A percentile compares a stretch with the other conserved stretches of the same genome.
These are phyloP conservation scores for Vidua macroura DNA, from an alignment of 2,113 vertebrate species.

Conservation along the genomic window DNA sequence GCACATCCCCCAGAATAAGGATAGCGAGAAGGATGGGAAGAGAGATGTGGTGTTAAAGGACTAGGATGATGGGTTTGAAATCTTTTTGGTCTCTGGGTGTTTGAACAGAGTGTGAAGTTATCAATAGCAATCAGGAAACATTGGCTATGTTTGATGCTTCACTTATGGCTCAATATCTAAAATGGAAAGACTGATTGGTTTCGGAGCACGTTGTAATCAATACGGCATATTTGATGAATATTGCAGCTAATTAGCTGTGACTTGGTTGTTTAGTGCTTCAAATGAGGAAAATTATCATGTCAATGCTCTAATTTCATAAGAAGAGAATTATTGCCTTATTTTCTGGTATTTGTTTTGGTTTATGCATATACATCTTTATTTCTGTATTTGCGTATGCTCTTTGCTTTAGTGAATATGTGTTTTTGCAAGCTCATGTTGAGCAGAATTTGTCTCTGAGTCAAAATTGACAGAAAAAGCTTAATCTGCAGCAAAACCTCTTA, in stretches of 20 bases:
- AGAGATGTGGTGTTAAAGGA: background rate
- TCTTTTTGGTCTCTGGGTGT: background rate
- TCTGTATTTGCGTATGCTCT: background rate
- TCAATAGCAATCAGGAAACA: background rate
- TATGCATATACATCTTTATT: background rate
- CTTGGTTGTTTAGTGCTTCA: background rate
- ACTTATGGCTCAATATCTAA: background rate
- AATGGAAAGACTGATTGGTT: conserved; percentile 6
- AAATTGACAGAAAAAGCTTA: background rate
- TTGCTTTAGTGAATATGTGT: background rate
- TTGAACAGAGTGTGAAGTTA: background rate
- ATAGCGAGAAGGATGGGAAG: fast-evolving
- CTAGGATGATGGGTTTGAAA: background rate
- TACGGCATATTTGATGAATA: background rate
- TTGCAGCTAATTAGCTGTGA: conserved; percentile 38
- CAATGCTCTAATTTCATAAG: background rate
- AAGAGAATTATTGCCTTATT: background rate
- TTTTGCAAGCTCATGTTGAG: background rate
- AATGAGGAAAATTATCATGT: background rate
- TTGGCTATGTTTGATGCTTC: background rate
- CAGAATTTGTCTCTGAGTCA: background rate
- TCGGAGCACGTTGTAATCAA: background rate
- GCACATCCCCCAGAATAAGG: background rate
- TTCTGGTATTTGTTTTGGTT: conserved; percentile 11
- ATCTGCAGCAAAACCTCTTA: background rate